These are phyloP conservation scores for Conopomorpha cramerella DNA, from an alignment of 1,140 invertebrate species.

Conservation along the genomic window DNA sequence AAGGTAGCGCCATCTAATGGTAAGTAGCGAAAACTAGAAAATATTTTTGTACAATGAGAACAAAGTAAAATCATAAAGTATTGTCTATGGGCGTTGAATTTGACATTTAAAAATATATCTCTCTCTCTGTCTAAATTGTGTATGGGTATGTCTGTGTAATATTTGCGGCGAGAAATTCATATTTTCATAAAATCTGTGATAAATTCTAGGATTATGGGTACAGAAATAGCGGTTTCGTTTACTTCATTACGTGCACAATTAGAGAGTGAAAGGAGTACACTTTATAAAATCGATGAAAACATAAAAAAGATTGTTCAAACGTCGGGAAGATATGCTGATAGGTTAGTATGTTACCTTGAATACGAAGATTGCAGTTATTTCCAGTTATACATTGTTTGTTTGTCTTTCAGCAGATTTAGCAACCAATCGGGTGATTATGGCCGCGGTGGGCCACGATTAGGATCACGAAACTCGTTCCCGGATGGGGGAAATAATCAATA, in stretches of 20 bases:
- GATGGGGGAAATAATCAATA: conserved; percentile 16
- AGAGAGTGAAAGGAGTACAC: conserved; percentile 48
- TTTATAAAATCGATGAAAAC: conserved; percentile 56
- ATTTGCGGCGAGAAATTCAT: conserved; percentile 1
- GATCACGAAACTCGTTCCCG: conserved; percentile 26
- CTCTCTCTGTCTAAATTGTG: too few relatives aligned
- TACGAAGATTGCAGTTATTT: conserved; percentile 1
- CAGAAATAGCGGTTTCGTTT: conserved; percentile 52
- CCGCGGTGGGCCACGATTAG: conserved; percentile 25
- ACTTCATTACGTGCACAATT: conserved; percentile 44
- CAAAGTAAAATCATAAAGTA: too few relatives aligned
- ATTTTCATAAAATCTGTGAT: conserved; percentile 10
- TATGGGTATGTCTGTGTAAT: too few relatives aligned
- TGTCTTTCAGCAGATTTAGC: conserved; percentile 27
- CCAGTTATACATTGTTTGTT: conserved; percentile 5
- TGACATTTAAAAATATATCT: too few relatives aligned
- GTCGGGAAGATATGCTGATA: conserved; percentile 46
- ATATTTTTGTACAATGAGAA: too few relatives aligned
- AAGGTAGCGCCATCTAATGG: conserved; percentile 7
- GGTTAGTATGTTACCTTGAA: conserved; percentile 30
- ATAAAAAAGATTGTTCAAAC: conserved; percentile 57
- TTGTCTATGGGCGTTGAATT: too few relatives aligned
- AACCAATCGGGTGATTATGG: conserved; percentile 29
- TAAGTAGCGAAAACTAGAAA: conserved; percentile 5
- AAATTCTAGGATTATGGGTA: conserved; percentile 35